phyloP scores from a whole-genome alignment of 2,113 vertebrate species.

The Hassar affinis region DNA sequence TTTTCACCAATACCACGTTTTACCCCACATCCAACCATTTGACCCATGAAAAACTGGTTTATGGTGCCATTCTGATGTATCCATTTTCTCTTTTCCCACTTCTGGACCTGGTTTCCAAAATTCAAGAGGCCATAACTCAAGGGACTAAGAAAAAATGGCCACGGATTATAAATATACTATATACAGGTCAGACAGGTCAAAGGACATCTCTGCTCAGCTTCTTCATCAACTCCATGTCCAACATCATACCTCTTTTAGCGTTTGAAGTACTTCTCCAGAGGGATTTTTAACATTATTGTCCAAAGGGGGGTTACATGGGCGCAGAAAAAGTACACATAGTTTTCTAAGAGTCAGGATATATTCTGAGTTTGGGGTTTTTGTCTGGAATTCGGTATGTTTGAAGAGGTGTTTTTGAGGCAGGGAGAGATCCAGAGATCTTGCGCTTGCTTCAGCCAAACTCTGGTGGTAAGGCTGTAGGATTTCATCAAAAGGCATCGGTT shows the following conservation, averaged over 20 bases:
- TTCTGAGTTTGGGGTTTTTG: neutral
- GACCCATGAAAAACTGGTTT: constrained; percentile 18
- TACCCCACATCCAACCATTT: neutral
- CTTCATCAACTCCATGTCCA: constrained; percentile 15
- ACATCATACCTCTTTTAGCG: neutral
- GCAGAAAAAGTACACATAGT: neutral
- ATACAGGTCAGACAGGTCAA: constrained; percentile 14
- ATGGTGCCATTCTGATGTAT: neutral
- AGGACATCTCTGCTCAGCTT: constrained; percentile 30
- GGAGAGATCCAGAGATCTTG: neutral
- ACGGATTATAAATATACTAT: constrained; percentile 12
- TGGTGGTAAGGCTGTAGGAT: neutral
- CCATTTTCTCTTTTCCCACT: neutral
- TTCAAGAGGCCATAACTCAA: constrained; percentile 13
- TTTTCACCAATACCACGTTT: neutral
- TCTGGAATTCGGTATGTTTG: neutral
- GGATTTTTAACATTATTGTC: neutral
- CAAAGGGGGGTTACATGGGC: neutral
- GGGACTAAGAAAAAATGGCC: constrained; percentile 2
- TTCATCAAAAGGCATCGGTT: too few relatives aligned
- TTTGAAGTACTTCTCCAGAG: constrained; percentile 1
- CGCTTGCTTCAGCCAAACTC: neutral
- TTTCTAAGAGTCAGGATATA: neutral
- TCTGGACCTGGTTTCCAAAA: neutral
- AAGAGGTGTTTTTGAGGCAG: neutral